Conservation (phyloP, 2,888 invertebrate genomes). For the Pristionchus mayeri region DNA sequence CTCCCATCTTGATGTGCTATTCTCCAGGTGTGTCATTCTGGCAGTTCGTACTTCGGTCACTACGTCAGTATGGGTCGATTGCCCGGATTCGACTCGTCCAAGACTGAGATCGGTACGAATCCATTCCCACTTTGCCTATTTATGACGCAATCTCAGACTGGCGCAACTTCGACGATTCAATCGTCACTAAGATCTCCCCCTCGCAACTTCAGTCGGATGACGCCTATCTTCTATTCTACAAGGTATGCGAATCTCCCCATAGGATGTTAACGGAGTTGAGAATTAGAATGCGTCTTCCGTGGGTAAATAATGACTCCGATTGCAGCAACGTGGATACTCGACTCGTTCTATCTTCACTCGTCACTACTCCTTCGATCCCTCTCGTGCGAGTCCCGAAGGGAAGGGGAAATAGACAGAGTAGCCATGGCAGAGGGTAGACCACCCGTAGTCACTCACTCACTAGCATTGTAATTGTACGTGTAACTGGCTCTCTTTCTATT, state of each 20-base stretch:
- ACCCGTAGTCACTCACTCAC: background rate
- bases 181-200: slow-evolving; percentile 69
- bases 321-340: slow-evolving; percentile 43
- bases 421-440: background rate
- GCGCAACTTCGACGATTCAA: slow-evolving; percentile 77
- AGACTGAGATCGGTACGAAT: slow-evolving; percentile 77
- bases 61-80: slow-evolving; percentile 79
- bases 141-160: slow-evolving; percentile 63
- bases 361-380: slow-evolving; percentile 49
- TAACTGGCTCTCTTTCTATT: slow-evolving; percentile 20
- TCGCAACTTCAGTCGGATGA: slow-evolving; percentile 71
- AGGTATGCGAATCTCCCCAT: slow-evolving; percentile 50
- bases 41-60: slow-evolving; percentile 78
- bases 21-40: slow-evolving; percentile 73
- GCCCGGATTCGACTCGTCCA: slow-evolving; percentile 75
- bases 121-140: background rate
- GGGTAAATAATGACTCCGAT: too few relatives aligned
- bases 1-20: slow-evolving; percentile 56
- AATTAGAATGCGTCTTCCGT: too few relatives aligned
- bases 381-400: background rate
- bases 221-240: slow-evolving; percentile 77
- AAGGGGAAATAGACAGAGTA: slow-evolving; percentile 35
- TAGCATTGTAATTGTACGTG: slow-evolving; percentile 35
- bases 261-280: background rate
- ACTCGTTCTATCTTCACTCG: slow-evolving; percentile 50